Conservation (phyloP, 2,113 vertebrate genomes). For the Procavia capensis region DNA sequence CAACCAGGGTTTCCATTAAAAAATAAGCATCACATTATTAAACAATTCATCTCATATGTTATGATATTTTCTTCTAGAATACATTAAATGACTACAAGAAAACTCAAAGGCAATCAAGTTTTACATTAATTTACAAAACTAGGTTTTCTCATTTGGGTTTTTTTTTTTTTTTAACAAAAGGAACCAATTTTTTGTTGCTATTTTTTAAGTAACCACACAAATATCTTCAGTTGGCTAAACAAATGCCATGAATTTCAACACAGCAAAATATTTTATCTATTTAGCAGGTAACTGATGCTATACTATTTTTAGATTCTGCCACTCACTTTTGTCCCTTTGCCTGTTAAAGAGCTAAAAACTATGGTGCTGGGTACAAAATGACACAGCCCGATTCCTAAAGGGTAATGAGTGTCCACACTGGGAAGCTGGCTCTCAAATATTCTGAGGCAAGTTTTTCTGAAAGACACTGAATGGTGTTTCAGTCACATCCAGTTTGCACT, state of each 20-base stretch:
- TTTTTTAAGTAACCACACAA: slow-evolving; percentile 29
- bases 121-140: not conserved
- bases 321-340: not conserved
- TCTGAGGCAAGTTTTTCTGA: not conserved
- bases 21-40: slow-evolving; percentile 21
- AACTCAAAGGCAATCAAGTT: slow-evolving; percentile 34
- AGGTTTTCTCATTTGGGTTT: not conserved
- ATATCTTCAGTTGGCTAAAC: slow-evolving; percentile 30
- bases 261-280: not conserved
- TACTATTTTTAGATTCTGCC: not conserved
- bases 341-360: not conserved
- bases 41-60: not conserved
- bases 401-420: not conserved
- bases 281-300: not conserved
- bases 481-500: not conserved
- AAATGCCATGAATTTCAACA: not conserved
- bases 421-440: not conserved
- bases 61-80: slow-evolving; percentile 32
- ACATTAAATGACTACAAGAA: slow-evolving; percentile 31
- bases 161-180: not conserved
- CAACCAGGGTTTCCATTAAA: too few relatives aligned
- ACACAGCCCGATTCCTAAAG: not conserved
- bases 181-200: too few relatives aligned
- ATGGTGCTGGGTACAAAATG: not conserved
- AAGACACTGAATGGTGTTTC: not conserved